Percentiles rank a stretch among this genome's conserved stretches.
Conservation (phyloP, 2,888 invertebrate species). For the Sturmia bella region DNA sequence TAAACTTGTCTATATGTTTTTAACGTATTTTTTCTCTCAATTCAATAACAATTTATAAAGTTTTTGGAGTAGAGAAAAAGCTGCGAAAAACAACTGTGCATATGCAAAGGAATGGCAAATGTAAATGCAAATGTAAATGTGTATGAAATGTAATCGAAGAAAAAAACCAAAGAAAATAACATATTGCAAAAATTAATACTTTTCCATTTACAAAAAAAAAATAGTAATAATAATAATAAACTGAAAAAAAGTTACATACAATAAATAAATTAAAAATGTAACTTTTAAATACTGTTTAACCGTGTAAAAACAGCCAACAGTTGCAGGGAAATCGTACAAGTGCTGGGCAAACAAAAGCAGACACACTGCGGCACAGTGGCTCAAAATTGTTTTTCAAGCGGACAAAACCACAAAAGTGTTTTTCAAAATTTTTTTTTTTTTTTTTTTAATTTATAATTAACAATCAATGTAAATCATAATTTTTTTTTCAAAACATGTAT, state of each 20-base stretch:
- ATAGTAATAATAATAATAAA: background rate
- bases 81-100: background rate
- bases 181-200: constrained; percentile 43
- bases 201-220: constrained; percentile 19
- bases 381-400: background rate
- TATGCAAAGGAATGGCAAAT: constrained; percentile 13
- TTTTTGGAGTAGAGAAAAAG: constrained; percentile 12
- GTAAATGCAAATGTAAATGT: constrained; percentile 41
- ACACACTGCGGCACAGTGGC: background rate
- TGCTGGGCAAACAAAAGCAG: constrained; percentile 15
- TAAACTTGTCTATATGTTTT: constrained; percentile 29
- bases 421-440: no score
- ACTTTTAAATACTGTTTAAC: constrained; percentile 51
- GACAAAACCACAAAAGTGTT: no score
- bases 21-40: constrained; percentile 36
- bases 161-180: constrained; percentile 4
- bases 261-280: constrained; percentile 32
- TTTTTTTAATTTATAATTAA: no score
- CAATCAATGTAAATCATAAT: no score
- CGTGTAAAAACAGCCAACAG: constrained; percentile 41
- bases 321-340: constrained; percentile 57
- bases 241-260: no score
- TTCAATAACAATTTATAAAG: constrained; percentile 55
- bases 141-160: constrained; percentile 14
- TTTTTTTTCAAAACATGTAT: no score